A percentile compares a stretch with the other conserved stretches of the same genome.
Evolutionary conservation across 1,140 invertebrate species (phyloP).

Genomic region (Plutomurus gul): DNA sequence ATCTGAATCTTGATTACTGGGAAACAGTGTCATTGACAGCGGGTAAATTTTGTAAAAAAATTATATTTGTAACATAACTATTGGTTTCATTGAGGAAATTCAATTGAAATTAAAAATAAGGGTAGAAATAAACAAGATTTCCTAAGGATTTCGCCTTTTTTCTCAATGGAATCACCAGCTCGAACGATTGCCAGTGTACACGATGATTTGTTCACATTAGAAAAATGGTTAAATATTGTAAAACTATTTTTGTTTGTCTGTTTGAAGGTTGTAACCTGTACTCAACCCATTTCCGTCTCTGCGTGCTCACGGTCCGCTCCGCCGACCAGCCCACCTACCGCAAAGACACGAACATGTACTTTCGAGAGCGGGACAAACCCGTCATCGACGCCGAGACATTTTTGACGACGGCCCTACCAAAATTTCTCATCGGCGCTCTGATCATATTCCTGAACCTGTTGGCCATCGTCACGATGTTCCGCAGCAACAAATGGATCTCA

Average conservation of each 20-base stretch:
- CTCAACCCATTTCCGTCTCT: constrained; percentile 50
- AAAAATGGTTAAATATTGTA: no score
- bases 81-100: no score
- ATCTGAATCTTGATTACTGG: constrained; percentile 51
- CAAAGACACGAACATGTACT: constrained; percentile 45
- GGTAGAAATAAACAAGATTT: no score
- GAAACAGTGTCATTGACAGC: constrained; percentile 50
- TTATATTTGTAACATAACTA: no score
- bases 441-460: constrained; percentile 50
- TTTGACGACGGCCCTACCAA: constrained; percentile 49
- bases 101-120: no score
- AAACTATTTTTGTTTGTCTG: no score
- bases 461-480: constrained; percentile 44
- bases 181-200: no score
- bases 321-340: constrained; percentile 25
- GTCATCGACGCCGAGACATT: constrained; percentile 48
- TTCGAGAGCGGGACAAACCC: constrained; percentile 47
- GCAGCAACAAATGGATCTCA: constrained; percentile 39
- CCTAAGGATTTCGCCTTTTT: no score
- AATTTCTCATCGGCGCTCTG: constrained; percentile 45
- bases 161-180: no score
- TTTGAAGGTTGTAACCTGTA: constrained; percentile 53
- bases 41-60: no score
- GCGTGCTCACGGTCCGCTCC: constrained; percentile 46
- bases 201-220: no score